Evolutionary conservation across 2,888 invertebrate species (phyloP), one percentile per base, ranked within the genome.

Genomic region (Arrhopalites spinosus): DNA sequence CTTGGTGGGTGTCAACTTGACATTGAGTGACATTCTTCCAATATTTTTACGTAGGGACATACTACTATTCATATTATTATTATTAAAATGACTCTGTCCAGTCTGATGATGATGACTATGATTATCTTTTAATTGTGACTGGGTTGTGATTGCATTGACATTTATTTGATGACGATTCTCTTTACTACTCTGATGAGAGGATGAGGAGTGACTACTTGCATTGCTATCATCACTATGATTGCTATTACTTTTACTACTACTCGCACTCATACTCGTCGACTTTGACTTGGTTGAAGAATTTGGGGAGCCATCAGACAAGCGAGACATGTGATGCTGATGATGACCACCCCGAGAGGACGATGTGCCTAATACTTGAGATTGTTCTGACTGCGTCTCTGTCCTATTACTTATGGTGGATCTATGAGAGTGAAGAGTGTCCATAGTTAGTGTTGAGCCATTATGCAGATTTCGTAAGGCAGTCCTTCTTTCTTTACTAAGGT

Each of bases 401-500:
- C 36, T 36, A 36, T 36, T 36, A 36, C 36, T 36, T 11, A 36
- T 3, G 11, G 25, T 59, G 0, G 59, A 8, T 23, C 8, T 59
- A 13, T 23, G 45, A 53, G 75, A 64, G 11, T 72, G 47, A n/a
- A 74, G 71, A 27, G 72, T 79, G 7, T 69, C 70, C 3, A 69
- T 73, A 53, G 74, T 72, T 36, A 74, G 74, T 50, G 77, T 78
- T 59, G 83, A 82, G 77, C 85, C 86, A 56, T 86, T 86, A 80
- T 87, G 87, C 15, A 88, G 87, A 80, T 86, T 85, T 76, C 88
- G 85, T 45, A 90, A 85, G 5, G 89, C 89, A 81, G 87, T 87
- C 73, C 90, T 86, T 63, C 90, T 86, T 83, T 90, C 90, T 84
- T 90, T 90, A 81, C 90, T 90, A 80, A 88, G 88, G 83, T 89